These are phyloP conservation scores for Pecten maximus DNA, from an alignment of 2,888 invertebrate species.

Conservation along the genomic window DNA sequence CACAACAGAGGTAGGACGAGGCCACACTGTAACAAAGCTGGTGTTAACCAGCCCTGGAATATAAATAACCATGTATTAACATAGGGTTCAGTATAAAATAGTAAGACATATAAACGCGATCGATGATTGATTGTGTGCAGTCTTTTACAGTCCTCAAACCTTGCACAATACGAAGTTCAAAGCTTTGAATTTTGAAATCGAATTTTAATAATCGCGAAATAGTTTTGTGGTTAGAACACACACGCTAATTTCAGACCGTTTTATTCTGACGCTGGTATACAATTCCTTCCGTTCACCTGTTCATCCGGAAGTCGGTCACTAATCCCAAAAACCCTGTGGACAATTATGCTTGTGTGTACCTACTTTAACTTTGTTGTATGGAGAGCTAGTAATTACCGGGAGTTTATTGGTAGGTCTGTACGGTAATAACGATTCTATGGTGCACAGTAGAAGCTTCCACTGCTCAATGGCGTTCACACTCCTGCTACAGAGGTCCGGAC, in stretches of 20 bases:
- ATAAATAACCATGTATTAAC: neutral
- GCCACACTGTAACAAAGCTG: neutral
- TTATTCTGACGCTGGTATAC: neutral
- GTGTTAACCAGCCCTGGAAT: neutral
- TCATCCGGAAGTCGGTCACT: conserved; percentile 8
- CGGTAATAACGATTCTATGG: neutral
- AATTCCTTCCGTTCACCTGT: neutral
- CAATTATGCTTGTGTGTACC: conserved; percentile 20
- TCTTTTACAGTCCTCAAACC: neutral
- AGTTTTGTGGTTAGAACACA: neutral
- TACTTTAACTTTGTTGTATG: conserved; percentile 1
- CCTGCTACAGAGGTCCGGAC: neutral
- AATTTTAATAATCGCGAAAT: too few species aligned
- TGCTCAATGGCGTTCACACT: neutral
- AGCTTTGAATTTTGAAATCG: neutral
- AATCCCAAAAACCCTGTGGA: neutral
- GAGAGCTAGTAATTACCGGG: neutral
- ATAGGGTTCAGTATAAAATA: neutral
- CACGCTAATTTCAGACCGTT: neutral
- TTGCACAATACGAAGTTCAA: neutral
- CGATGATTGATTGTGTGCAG: neutral
- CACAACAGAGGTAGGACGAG: neutral
- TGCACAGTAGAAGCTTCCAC: neutral
- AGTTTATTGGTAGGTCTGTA: conserved; percentile 25
- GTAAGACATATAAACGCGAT: neutral